Conservation (phyloP, 2,113 vertebrate species). For the Spea bombifrons region DNA sequence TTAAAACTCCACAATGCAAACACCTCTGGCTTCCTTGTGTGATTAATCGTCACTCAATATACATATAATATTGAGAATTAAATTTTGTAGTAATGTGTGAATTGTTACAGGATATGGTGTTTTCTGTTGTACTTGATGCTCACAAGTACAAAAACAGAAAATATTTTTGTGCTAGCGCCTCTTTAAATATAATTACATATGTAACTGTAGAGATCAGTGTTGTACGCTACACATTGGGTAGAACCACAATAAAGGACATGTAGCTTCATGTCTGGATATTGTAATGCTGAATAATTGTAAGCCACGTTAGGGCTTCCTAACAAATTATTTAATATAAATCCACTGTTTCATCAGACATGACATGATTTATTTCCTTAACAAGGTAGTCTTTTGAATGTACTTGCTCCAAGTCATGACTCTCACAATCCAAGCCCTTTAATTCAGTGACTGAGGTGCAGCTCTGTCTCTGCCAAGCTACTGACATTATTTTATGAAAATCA, state of each 20-base stretch:
- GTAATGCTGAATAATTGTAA: conserved; percentile 26
- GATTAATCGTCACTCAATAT: no score
- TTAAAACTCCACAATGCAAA: no score
- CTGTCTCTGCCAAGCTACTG: conserved; percentile 4
- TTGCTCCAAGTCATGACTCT: conserved; percentile 25
- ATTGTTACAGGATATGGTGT: no score
- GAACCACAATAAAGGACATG: not conserved
- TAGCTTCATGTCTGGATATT: not conserved
- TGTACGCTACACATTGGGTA: not conserved
- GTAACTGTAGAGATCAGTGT: conserved; percentile 8
- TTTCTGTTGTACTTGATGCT: no score
- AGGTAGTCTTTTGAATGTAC: conserved; percentile 22
- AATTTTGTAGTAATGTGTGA: no score
- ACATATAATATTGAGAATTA: no score
- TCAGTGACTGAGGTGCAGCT: not conserved
- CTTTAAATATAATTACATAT: not conserved
- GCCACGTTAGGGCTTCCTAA: not conserved
- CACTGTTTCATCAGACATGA: conserved; percentile 15
- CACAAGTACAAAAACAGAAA: no score
- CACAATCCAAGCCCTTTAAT: conserved; percentile 8
- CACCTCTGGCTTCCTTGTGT: no score
- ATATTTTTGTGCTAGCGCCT: no score
- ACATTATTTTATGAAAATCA: not conserved
- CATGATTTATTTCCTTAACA: conserved; percentile 29
- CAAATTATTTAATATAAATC: not conserved